Evolutionary conservation across 2,113 vertebrate genomes (phyloP).

Genomic region (Microtus oregoni): DNA sequence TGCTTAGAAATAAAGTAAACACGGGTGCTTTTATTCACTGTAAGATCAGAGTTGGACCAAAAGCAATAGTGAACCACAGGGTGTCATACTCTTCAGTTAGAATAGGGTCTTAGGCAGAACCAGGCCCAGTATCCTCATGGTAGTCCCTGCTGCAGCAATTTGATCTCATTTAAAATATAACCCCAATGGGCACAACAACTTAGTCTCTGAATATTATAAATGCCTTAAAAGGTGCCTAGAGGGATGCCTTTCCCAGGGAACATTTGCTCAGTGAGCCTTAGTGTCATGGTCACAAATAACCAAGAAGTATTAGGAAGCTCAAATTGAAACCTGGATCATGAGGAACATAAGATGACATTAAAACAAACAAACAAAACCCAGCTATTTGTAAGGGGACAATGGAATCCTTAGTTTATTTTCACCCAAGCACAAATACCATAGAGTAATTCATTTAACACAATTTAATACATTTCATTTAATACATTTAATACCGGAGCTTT

Average conservation of each 20-base stretch:
- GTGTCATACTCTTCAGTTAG: neutral
- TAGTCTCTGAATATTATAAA: neutral
- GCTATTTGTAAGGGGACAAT: neutral
- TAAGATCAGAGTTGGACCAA: constrained; percentile 30
- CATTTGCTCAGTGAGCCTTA: constrained; percentile 6
- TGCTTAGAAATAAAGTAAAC: constrained; percentile 13
- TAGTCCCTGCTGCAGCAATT: neutral
- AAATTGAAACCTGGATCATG: constrained; percentile 49
- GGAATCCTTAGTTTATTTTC: neutral
- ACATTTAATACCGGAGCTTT: neutral
- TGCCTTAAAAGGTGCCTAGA: neutral
- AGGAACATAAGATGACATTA: neutral
- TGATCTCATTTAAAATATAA: constrained; percentile 27
- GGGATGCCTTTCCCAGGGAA: neutral
- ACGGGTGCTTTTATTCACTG: neutral
- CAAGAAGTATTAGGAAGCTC: neutral
- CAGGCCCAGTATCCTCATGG: neutral
- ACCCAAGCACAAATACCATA: neutral
- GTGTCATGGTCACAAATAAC: neutral
- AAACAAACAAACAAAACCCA: neutral
- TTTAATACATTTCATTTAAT: constrained; percentile 10
- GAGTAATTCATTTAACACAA: neutral
- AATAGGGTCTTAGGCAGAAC: neutral
- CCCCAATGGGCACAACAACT: neutral
- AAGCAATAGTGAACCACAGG: neutral